These are phyloP conservation scores for Gadopsis marmoratus DNA, from an alignment of 2,797 vertebrate species.

Conservation along the genomic window DNA sequence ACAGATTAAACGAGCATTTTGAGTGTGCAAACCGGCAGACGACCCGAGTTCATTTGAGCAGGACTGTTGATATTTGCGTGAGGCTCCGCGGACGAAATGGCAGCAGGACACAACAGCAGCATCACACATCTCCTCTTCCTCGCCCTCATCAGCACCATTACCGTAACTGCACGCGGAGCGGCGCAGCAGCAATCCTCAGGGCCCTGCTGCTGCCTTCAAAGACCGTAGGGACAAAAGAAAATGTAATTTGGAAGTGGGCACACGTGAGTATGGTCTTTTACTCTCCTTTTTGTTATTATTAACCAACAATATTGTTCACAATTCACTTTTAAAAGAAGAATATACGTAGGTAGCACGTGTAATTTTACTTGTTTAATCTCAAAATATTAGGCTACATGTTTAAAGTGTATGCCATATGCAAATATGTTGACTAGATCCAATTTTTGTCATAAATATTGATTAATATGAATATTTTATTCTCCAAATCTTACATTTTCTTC, in stretches of 20 bases:
- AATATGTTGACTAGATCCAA: no score
- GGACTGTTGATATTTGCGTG: constrained; percentile 43
- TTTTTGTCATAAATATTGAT: no score
- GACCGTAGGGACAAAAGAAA: background rate
- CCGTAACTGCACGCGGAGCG: constrained; percentile 80
- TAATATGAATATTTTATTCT: no score
- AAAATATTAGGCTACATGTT: background rate
- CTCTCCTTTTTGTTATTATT: background rate
- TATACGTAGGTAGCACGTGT: no score
- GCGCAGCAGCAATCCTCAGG: constrained; percentile 44
- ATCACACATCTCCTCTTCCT: constrained; percentile 86
- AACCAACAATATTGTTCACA: background rate
- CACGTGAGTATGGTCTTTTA: background rate
- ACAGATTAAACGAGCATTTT: background rate
- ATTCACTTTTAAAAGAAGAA: no score
- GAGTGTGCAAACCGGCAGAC: background rate
- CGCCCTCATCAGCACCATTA: constrained; percentile 85
- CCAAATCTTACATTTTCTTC: no score
- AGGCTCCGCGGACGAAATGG: constrained; percentile 88
- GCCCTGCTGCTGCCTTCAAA: constrained; percentile 44
- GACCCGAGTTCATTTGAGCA: background rate
- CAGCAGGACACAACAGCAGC: constrained; percentile 85
- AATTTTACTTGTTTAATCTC: no score
- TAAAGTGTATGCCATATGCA: no score
- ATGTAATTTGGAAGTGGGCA: background rate